These are phyloP conservation scores for Notechis scutatus DNA, from an alignment of 2,113 vertebrate species.

Conservation along the genomic window DNA sequence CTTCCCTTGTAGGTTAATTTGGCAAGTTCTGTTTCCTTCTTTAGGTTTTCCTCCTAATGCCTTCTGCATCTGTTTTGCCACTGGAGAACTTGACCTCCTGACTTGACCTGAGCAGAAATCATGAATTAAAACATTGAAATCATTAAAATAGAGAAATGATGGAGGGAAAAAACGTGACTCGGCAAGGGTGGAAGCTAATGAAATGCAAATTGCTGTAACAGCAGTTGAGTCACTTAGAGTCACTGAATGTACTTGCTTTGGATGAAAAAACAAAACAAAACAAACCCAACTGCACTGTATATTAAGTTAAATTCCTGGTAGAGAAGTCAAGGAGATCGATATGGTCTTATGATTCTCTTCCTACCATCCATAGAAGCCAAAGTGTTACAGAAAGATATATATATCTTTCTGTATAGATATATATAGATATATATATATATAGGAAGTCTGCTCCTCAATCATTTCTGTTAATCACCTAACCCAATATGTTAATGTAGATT, in stretches of 20 bases:
- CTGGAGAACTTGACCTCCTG: slow-evolving; percentile 12
- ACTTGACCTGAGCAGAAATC: slow-evolving; percentile 33
- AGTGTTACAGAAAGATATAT: not conserved
- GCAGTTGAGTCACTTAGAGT: not conserved
- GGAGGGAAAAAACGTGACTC: slow-evolving; percentile 25
- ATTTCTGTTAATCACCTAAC: not conserved
- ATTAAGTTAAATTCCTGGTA: not conserved
- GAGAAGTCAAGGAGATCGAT: not conserved
- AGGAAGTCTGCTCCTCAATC: not conserved
- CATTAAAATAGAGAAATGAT: slow-evolving; percentile 21
- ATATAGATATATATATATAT: not conserved
- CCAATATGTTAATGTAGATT: not conserved
- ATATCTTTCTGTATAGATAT: too few species aligned
- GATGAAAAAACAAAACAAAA: not conserved
- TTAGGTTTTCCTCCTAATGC: slow-evolving; percentile 26
- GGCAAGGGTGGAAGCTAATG: slow-evolving; percentile 8
- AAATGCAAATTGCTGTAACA: slow-evolving; percentile 24
- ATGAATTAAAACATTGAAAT: slow-evolving; percentile 37
- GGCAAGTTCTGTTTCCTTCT: slow-evolving; percentile 28
- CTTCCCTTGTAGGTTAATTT: slow-evolving; percentile 20
- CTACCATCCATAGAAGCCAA: not conserved
- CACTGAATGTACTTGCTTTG: not conserved
- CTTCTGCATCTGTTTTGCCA: slow-evolving; percentile 10
- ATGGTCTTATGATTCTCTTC: not conserved
- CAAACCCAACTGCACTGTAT: not conserved